Evolutionary conservation across 2,888 invertebrate genomes (phyloP), one percentile per base, ranked within the genome.

Genomic region (Microctonus brassicae): DNA sequence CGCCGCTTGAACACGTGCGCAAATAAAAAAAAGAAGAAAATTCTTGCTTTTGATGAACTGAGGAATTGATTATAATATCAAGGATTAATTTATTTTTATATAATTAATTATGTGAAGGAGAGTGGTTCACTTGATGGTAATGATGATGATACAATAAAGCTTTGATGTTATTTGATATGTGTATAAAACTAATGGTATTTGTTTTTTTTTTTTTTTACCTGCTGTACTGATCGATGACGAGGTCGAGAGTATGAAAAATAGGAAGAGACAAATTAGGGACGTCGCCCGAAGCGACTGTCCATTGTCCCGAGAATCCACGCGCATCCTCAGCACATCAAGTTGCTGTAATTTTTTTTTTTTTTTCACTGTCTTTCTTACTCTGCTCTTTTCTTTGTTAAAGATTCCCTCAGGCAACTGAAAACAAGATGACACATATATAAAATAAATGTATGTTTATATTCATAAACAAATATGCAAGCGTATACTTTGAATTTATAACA

Each of bases 281-380:
- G 83, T 83, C 81, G 83, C 82, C 82, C 81, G 79, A 81, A 82
- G 84, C 78, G 83, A 82, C 83, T 80, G 78, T 80, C 78, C 80
- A 82, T 80, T 81, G 83, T 82, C 82, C 83, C 85, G 80, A 77
- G 81, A 82, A 81, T 82, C 83, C 81, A 82, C 82, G 80, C 81
- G 84, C 86, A 87, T 87, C 83, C 83, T 87, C 85, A 81, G 82
- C 82, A 81, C 86, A 87, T 87, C 83, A 84, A 86, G 78, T 82
- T 78, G 68, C 20, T 26, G 60, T 33, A 52, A 33, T 26, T 61
- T 22, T 36, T 66, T 42, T 62, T 26, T 61, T 22, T 36, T 66
- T 42, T 62, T 42, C 29, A 22, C 55, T 11, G 66, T 79, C 80
- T 82, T 82, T 83, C 76, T 55, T 65, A 66, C 62, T 66, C 76